A percentile compares a stretch with the other conserved stretches of the same genome.
Evolutionary conservation across 2,113 vertebrate genomes (phyloP).

Genomic region (Myotis yumanensis): DNA sequence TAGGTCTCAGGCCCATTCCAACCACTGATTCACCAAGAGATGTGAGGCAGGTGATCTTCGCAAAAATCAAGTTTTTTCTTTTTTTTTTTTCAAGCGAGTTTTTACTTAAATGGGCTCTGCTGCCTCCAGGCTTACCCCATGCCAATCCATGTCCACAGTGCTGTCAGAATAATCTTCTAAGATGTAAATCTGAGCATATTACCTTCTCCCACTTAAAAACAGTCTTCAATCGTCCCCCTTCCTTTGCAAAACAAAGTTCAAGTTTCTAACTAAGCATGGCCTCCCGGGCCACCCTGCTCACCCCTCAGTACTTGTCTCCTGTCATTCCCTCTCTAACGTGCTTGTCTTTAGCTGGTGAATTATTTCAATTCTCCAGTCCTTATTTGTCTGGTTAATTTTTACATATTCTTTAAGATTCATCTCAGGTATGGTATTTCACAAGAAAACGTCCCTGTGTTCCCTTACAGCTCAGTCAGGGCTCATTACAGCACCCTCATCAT

Average conservation of each 20-base stretch:
- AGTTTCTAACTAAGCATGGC: background rate
- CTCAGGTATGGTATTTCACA: background rate
- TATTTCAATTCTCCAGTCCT: background rate
- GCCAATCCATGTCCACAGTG: background rate
- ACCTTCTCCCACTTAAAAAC: background rate
- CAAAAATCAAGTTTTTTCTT: background rate
- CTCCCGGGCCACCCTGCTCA: background rate
- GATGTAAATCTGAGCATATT: background rate
- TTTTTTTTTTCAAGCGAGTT: background rate
- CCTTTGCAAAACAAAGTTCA: conserved; percentile 36
- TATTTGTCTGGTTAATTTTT: background rate
- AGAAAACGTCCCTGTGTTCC: background rate
- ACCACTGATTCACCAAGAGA: background rate
- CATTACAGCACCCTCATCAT: background rate
- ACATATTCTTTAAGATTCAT: background rate
- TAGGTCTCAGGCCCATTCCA: background rate
- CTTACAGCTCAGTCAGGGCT: background rate
- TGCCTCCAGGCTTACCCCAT: background rate
- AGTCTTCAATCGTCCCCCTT: background rate
- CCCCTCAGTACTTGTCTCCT: background rate
- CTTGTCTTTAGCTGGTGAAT: background rate
- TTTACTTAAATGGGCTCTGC: background rate
- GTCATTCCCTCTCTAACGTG: background rate
- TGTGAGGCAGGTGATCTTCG: background rate
- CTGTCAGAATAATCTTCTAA: background rate